These are phyloP conservation scores for Ciona savignyi DNA, from an alignment of 23 tunicate species.

Conservation along the genomic window DNA sequence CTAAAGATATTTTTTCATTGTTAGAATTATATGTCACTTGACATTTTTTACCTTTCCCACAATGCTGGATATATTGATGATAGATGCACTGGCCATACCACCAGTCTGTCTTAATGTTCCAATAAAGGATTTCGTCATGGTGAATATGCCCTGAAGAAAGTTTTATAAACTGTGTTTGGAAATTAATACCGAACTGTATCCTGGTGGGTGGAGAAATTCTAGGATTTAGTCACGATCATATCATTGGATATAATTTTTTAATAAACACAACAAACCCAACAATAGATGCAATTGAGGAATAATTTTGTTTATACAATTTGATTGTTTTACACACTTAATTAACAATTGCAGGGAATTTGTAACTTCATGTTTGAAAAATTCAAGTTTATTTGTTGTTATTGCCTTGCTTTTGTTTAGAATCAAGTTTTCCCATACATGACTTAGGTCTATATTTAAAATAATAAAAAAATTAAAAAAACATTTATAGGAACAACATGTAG, in stretches of 20 bases:
- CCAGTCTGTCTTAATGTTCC: constrained; percentile 5
- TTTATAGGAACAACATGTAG: neutral
- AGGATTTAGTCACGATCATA: no score
- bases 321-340: no score
- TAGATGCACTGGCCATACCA: constrained; percentile 32
- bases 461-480: neutral
- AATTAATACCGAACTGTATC: no score
- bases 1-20: neutral
- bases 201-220: no score
- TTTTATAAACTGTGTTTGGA: no score
- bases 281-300: no score
- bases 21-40: neutral
- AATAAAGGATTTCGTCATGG: constrained; percentile 53
- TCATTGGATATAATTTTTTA: no score
- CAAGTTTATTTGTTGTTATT: no score
- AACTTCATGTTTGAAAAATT: no score
- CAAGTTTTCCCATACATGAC: constrained; percentile 2
- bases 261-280: no score
- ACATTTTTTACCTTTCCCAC: constrained; percentile 42
- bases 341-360: no score
- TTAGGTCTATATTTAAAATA: constrained; percentile 11
- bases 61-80: constrained; percentile 66
- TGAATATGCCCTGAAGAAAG: constrained; percentile 23
- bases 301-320: no score
- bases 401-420: neutral